Evolutionary conservation across 2,888 invertebrate genomes (phyloP), one percentile per base, ranked within the genome.

Genomic region (Elmis aenea): DNA sequence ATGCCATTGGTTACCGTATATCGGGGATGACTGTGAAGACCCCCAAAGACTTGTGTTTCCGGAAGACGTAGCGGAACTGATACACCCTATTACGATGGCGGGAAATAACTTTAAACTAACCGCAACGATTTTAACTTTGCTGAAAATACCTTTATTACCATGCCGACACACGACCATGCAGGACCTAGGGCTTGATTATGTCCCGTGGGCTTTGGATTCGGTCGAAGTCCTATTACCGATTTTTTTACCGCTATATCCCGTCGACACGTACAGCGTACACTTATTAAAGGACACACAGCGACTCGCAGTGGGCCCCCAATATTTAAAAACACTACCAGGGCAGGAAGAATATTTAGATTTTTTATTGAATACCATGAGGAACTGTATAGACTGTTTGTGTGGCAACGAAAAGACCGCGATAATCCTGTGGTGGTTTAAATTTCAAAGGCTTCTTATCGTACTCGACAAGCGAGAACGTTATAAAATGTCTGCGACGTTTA

Each of bases 1-100:
- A 10, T 79, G 76, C 52, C 81, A 82, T 65, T 87, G 83, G 76
- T 70, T 83, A 20, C 79, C 83, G 1, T 69, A 66, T 11, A 64
- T 61, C 15, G 68, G 67, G 24, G 57, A 68, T n/a, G 21, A 69
- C 14, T 69, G 75, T 56, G 71, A 73, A 52, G 79, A 80, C 71
- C 73, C 82, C 42, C 44, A 84, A 64, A 73, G 83, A 57, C 69
- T 82, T 52, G 72, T 81, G 23, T 76, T 76, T 45, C 70, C 74
- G 18, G 77, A 77, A 48, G 81, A 81, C 55, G 74, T 79, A 5
- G 70, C 75, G 1, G 80, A 80, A 52, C 75, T 83, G 58, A 77
- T 86, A 46, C 82, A 79, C 64, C 84, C 86, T 3, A 69, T 81
- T 26, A 71, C 77, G 22, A 72, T 72, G 27, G 67, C 69, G 4